A percentile compares a stretch with the other conserved stretches of the same genome.
Evolutionary conservation across 2,888 invertebrate genomes (phyloP).

Genomic region (Adelognathus sp.): DNA sequence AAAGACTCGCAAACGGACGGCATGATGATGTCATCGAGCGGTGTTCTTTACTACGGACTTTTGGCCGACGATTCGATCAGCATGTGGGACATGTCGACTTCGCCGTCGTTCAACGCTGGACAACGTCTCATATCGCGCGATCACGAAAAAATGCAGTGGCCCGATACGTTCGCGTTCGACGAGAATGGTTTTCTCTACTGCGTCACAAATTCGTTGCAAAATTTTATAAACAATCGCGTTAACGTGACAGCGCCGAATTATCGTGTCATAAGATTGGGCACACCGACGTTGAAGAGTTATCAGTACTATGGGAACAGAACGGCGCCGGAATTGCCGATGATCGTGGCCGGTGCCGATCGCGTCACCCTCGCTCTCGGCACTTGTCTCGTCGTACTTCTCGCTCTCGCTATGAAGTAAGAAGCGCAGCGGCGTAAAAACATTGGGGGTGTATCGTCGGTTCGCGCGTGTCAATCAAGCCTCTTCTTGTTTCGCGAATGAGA

Average conservation of each 20-base stretch:
- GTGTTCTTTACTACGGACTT: slow-evolving; percentile 87
- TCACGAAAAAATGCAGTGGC: slow-evolving; percentile 87
- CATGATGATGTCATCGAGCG: slow-evolving; percentile 88
- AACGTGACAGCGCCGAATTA: slow-evolving; percentile 85
- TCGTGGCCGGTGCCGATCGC: slow-evolving; percentile 65
- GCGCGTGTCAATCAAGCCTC: background rate
- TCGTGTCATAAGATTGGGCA: slow-evolving; percentile 84
- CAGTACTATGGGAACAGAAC: slow-evolving; percentile 80
- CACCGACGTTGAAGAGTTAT: slow-evolving; percentile 86
- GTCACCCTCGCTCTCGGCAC: slow-evolving; percentile 60
- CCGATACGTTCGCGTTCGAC: slow-evolving; percentile 88
- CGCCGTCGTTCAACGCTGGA: slow-evolving; percentile 83
- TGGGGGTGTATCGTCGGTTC: background rate
- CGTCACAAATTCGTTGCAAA: slow-evolving; percentile 87
- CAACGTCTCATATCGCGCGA: slow-evolving; percentile 87
- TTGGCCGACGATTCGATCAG: slow-evolving; percentile 87
- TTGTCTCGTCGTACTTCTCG: slow-evolving; percentile 59
- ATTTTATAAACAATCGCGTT: slow-evolving; percentile 85
- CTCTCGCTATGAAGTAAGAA: slow-evolving; percentile 40
- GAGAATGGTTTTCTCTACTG: slow-evolving; percentile 86
- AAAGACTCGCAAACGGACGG: slow-evolving; percentile 88
- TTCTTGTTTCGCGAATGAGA: background rate
- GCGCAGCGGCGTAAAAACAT: background rate
- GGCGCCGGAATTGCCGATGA: slow-evolving; percentile 69
- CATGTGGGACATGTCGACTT: slow-evolving; percentile 85